Evolutionary conservation across 2,888 invertebrate species (phyloP), one percentile per base, ranked within the genome.

Genomic region (Sphaeridia pumilis): DNA sequence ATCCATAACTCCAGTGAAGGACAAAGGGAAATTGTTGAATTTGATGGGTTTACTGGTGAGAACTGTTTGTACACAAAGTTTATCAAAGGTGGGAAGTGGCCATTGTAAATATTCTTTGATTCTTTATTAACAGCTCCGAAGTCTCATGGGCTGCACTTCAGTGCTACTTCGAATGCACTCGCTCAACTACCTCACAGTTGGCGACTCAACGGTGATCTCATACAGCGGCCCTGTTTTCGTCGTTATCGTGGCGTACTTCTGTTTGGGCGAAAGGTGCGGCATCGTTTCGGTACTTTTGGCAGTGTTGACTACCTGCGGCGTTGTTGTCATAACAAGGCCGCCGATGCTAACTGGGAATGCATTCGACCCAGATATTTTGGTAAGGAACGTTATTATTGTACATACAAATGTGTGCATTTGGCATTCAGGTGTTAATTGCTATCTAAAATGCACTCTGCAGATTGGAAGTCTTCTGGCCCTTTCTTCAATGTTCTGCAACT

Each of bases 401-500:
- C 20, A 31, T 14, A 38, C 38, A 38, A 38, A 20, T 20, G 17
- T 5, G 20, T 17, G 17, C 38, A 17, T 31, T 31, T 31, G 31
- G 10, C 7, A 31, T 10, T 10, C 7, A 38, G 17, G 17, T 38
- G 20, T 5, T 20, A 17, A 20, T 17, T 38, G 38, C 5, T 38
- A 31, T 31, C 10, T 31, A 14, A 31, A 31, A 10, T 20, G 10
- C 38, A 10, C n/a, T n/a, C 28, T 52, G 24, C 44, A 57, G 59
- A 58, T 55, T 44, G 58, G 60, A 5, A 38, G 55, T 3, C 36
- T 35, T n/a, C 46, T 60, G 14, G 55, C 58, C 10, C n/a, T 54
- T 2, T 46, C 46, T 10, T 58, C 61, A 2, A 59, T 55, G 58
- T 22, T 59, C 3, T 59, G 57, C 31, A 41, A 54, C 25, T 54